These are phyloP conservation scores for Nipponacmea schrenckii DNA, from an alignment of 2,888 invertebrate genomes.

Conservation along the genomic window DNA sequence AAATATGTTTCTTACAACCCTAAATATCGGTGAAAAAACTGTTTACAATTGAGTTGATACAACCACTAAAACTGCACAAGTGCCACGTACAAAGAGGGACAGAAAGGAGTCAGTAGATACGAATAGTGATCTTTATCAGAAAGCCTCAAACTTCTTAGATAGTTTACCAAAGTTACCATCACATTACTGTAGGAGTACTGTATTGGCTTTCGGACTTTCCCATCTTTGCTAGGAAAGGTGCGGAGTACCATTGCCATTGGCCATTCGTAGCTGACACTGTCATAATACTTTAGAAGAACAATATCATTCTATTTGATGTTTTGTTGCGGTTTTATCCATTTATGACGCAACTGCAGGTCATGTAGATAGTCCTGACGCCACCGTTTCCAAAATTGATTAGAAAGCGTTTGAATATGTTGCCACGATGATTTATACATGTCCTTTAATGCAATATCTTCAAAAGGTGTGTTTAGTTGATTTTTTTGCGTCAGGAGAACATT, in stretches of 20 bases:
- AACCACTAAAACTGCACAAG: background rate
- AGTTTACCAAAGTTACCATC: conserved; percentile 10
- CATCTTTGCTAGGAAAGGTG: conserved; percentile 24
- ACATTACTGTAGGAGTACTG: conserved; percentile 11
- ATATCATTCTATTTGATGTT: conserved; percentile 20
- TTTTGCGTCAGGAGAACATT: too few relatives aligned
- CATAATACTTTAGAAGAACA: conserved; percentile 26
- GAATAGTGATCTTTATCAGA: background rate
- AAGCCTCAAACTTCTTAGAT: conserved; percentile 7
- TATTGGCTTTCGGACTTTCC: conserved; percentile 23
- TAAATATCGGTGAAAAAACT: background rate
- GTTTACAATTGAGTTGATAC: background rate
- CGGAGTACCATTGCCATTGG: conserved; percentile 20
- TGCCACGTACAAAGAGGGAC: background rate
- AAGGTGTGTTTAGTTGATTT: too few relatives aligned
- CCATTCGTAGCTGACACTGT: conserved; percentile 22
- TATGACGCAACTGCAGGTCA: conserved; percentile 11
- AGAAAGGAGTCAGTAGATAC: background rate
- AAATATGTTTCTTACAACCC: background rate
- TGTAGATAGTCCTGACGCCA: conserved; percentile 26
- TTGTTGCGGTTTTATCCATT: conserved; percentile 8
- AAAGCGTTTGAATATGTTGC: conserved; percentile 29
- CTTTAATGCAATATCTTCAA: conserved; percentile 15
- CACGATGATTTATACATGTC: conserved; percentile 28
- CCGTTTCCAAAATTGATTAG: conserved; percentile 31